These are phyloP conservation scores for Dugesia japonica DNA, from an alignment of 2,888 invertebrate species.

Conservation along the genomic window DNA sequence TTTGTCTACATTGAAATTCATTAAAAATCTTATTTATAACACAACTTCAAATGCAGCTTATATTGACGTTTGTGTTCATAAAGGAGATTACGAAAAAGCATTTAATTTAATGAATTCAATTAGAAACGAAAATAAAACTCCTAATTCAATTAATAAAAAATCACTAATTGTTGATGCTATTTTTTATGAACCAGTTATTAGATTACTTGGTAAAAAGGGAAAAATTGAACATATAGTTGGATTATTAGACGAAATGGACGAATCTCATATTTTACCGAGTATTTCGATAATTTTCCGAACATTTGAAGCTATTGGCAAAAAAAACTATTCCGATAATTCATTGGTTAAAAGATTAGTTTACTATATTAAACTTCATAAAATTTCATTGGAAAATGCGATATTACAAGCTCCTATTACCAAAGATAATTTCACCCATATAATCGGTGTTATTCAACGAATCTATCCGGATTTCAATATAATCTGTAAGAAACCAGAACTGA, in stretches of 20 bases:
- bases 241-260: not conserved
- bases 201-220: not conserved
- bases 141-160: not conserved
- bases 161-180: not conserved
- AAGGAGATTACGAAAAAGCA: constrained; percentile 9
- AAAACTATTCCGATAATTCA: not conserved
- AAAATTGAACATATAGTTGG: not conserved
- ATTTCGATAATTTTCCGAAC: not conserved
- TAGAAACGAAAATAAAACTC: not conserved
- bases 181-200: not conserved
- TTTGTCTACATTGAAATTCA: not conserved
- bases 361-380: not conserved
- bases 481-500: not conserved
- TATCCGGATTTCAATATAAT: not conserved
- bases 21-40: not conserved
- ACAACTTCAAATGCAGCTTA: not conserved
- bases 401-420: not conserved
- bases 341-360: not conserved
- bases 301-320: not conserved
- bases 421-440: not conserved
- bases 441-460: not conserved
- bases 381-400: not conserved
- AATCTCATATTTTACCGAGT: not conserved
- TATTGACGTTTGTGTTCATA: not conserved
- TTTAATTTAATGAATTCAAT: not conserved